Conservation (phyloP, 2,113 vertebrate genomes). For the Oreotragus oreotragus region DNA sequence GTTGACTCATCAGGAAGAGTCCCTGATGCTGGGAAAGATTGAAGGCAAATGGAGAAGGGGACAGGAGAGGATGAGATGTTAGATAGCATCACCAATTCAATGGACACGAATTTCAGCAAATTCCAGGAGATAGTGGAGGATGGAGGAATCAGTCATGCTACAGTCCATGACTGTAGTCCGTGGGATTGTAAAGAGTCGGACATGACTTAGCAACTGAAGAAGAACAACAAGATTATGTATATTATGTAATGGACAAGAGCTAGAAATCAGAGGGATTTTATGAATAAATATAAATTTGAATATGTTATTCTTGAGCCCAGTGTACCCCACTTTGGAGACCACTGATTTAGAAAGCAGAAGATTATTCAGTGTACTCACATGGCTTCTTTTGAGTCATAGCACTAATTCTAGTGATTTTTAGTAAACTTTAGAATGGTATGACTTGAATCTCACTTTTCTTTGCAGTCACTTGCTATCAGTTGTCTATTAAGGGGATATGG, state of each 20-base stretch:
- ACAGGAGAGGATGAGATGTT: neutral
- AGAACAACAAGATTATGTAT: neutral
- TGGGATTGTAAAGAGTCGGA: neutral
- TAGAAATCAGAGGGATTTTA: neutral
- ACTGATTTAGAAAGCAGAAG: slow-evolving; percentile 1
- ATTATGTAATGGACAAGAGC: neutral
- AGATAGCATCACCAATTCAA: neutral
- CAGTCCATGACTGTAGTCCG: neutral
- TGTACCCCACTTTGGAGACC: neutral
- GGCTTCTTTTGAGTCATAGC: neutral
- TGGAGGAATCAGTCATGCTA: neutral
- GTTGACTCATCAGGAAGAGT: neutral
- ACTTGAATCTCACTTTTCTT: neutral
- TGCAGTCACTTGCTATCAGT: neutral
- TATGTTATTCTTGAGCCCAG: neutral
- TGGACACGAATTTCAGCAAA: neutral
- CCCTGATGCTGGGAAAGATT: neutral
- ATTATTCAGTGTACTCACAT: neutral
- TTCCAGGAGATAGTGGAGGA: neutral
- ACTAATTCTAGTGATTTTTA: neutral
- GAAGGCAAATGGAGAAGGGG: neutral
- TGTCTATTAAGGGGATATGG: neutral
- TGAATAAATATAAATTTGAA: neutral
- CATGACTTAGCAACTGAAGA: neutral
- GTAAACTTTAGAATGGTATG: neutral